Base-by-base conservation (phyloP, 2,113 vertebrate species). In the Bos indicus region DNA sequence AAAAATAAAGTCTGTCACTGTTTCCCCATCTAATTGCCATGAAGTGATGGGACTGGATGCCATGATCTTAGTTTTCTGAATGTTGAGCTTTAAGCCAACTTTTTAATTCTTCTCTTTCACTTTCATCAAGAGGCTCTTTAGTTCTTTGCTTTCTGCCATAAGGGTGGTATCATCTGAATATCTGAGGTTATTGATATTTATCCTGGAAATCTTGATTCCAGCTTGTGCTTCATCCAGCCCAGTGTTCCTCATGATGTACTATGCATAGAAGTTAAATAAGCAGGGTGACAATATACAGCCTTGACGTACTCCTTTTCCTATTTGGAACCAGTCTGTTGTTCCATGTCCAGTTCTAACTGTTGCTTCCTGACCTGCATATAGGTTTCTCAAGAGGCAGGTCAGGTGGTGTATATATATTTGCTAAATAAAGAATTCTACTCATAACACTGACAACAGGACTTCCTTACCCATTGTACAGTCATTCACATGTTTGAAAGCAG, bases 401-500 rank as follows among this genome's bases (percentile, higher is more conserved):
- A 71, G 19, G 67, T 36, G n/a, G 67, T 71, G 19, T 36, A 36
- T 57, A 57, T 64, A 74, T 21, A 43, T 59, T 64, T 92, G 46
- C 40, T 64, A 91, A 93, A 96, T 56, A 60, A 74, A 74, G 28
- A 43, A 67, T 56, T 78, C 14, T 26, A 48, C n/a, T 48, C 33
- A 43, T 84, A 91, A 85, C 0, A 2, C 11, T 93, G 57, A 60
- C 6, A 7, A 91, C 10, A 52, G 71, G 64, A 93, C 57, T 84
- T 4, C 25, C 15, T 88, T 57, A 90, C 25, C 52, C 62, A 84
- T 90, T 88, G 48, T 71, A 14, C 26, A 88, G 60, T 93, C 30
- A 83, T 77, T 56, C 64, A 36, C 9, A 83, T 51, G n/a, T 28
- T 92, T 94, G 60, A 95, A 97, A 33, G 56, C 67, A 81, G 57